These are phyloP conservation scores for Porites australiensis DNA, from an alignment of 64 coral and sea anemone genomes.

Conservation along the genomic window DNA sequence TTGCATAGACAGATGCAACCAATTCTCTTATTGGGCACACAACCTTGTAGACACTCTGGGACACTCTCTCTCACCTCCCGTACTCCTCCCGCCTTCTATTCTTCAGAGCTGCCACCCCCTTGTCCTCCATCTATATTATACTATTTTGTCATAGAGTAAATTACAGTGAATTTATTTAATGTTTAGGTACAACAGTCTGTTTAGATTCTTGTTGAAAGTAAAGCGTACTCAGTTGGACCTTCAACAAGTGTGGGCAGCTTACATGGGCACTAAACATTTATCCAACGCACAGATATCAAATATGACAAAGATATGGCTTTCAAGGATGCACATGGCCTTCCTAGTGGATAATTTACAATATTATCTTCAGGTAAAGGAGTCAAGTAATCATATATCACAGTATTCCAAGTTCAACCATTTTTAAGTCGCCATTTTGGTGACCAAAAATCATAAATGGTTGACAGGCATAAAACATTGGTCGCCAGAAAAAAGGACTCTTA, in stretches of 20 bases:
- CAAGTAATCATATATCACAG: too few relatives aligned
- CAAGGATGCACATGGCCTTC: slow-evolving; percentile 99
- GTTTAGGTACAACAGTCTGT: slow-evolving; percentile 90
- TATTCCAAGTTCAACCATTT: not conserved
- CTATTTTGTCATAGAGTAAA: too few relatives aligned
- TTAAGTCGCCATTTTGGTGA: not conserved
- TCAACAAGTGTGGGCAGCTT: slow-evolving; percentile 88
- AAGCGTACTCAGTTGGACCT: slow-evolving; percentile 94
- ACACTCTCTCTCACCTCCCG: too few relatives aligned
- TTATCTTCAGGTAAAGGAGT: slow-evolving; percentile 90
- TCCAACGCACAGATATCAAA: slow-evolving; percentile 43
- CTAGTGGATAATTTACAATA: slow-evolving; percentile 97
- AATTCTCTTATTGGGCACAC: too few relatives aligned
- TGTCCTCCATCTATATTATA: too few relatives aligned
- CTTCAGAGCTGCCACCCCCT: too few relatives aligned
- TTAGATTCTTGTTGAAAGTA: slow-evolving; percentile 95
- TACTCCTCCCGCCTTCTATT: too few relatives aligned
- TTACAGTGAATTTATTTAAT: not conserved
- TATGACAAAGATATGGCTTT: slow-evolving; percentile 84
- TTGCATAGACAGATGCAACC: too few relatives aligned
- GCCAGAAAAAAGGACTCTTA: too few relatives aligned
- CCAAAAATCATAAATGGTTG: too few relatives aligned
- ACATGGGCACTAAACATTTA: slow-evolving; percentile 80
- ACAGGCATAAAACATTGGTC: too few relatives aligned
- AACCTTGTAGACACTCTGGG: too few relatives aligned